A percentile compares a stretch with the other conserved stretches of the same genome.
Evolutionary conservation across 2,888 invertebrate genomes (phyloP).

Genomic region (Sphinx pinastri): DNA sequence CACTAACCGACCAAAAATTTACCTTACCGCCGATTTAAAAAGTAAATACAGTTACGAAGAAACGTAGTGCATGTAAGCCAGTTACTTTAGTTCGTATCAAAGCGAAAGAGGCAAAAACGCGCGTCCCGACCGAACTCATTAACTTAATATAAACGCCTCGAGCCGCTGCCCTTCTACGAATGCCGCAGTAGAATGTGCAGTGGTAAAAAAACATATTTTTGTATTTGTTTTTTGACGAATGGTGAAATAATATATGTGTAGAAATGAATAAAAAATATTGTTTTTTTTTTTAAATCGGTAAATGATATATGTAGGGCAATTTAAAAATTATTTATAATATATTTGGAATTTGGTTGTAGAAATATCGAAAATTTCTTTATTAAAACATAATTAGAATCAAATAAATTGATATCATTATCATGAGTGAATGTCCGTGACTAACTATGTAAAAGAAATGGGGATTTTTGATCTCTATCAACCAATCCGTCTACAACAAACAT

Average conservation of each 20-base stretch:
- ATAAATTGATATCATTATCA: too few relatives aligned
- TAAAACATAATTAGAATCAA: too few relatives aligned
- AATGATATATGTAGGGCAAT: too few relatives aligned
- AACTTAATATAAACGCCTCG: constrained; percentile 69
- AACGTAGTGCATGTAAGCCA: constrained; percentile 33
- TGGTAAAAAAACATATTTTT: constrained; percentile 6
- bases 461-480: too few relatives aligned
- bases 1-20: too few relatives aligned
- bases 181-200: constrained; percentile 34
- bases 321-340: too few relatives aligned
- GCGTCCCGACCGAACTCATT: constrained; percentile 59
- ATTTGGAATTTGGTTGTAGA: too few relatives aligned
- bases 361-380: too few relatives aligned
- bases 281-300: not conserved
- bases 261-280: not conserved
- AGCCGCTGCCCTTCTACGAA: constrained; percentile 63
- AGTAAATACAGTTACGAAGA: constrained; percentile 30
- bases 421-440: too few relatives aligned
- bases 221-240: not conserved
- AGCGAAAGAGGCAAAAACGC: constrained; percentile 44
- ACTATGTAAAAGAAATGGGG: too few relatives aligned
- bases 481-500: too few relatives aligned
- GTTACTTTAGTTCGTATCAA: constrained; percentile 45
- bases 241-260: not conserved
- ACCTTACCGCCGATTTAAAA: not conserved